Base-by-base conservation (phyloP, 2,113 vertebrate genomes). In the Helogale parvula region DNA sequence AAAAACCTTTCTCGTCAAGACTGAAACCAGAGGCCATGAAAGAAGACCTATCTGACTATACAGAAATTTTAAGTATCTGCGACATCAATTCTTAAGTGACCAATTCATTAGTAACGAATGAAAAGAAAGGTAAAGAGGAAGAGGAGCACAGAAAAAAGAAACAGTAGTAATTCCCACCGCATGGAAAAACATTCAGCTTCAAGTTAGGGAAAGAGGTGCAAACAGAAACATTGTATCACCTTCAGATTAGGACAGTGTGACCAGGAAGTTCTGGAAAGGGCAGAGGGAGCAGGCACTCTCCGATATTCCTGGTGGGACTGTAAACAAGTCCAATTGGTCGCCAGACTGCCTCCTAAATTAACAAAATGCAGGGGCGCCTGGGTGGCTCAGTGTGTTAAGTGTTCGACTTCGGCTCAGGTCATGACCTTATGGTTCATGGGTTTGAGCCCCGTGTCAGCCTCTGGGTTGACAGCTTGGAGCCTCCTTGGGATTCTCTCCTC, bases 11-110 rank as follows among this genome's bases (percentile, higher is more conserved):
- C 52, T 23, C 74, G 15, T 31, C 1, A 54, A 83, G 12, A 80
- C 0, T 84, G 69, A 88, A 96, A 95, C 54, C 35, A 88, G 19
- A 50, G 3, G 31, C 23, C 57, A 45, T 54, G n/a, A 80, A 80
- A 93, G 71, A 95, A 66, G 35, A 54, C 66, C 50, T 65, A 88
- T 45, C 2, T 65, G 14, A 57, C 57, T 93, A 10, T 5, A 77
- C n/a, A 93, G 92, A 92, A 88, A 38, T 0, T 76, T 45, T 63
- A 93, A 68, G 38, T 45, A 79, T 25, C 23, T 69, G 29, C 65
- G 84, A 90, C 93, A 85, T 80, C 88, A 97, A 95, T 86, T 16
- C 7, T 47, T 17, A 92, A 69, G 57, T 77, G 52, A 71, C 94
- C 81, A 77, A 94, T 33, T 16, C 38, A 38, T 6, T 6, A 79